Base-by-base conservation (phyloP, 30 jellyfish, hydroid and myxozoan species). In the Hydractinia symbiolongicarpus region DNA sequence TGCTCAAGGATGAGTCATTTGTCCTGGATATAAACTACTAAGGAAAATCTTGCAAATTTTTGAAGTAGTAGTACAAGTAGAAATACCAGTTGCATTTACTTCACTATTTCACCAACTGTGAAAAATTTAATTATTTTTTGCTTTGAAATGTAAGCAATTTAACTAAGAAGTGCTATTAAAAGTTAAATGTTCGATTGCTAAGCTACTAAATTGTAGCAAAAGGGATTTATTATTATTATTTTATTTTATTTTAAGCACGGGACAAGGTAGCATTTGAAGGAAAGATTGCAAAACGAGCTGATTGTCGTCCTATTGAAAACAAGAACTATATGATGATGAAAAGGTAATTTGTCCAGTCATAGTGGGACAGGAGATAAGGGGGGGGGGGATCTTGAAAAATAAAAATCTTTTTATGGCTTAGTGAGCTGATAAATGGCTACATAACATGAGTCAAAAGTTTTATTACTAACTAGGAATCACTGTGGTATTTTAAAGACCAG, bases 191-290 rank as follows among this genome's bases (percentile, higher is more conserved):
- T 2, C 44, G 44, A 30, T 64, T 13, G 74, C 19, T 13, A 7
- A n/a, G 4, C 74, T 6, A 13, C 40, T 64, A 6, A 13, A n/a
- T 64, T 64, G 9, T 64, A 6, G 19, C 19, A 6, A 64, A 13
- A 3, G 17, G 15, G 69, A 9, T 73, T 9, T 73, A 30, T 15
- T 9, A 73, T 73, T 13, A 1, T 15, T 75, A 50, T 9, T 54
- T 20, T n/a, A n/a, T 19, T 5, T 16, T 21, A 55, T 70, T 19
- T 72, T n/a, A 79, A n/a, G 87, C 61, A 19, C 84, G 83, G 5
- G 83, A 79, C 30, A 79, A 67, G 44, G n/a, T 84, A 60, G 95
- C 97, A 58, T 84, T 90, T 51, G 97, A 90, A 77, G 97, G 97
- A 60, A 85, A 76, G 82, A 82, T 90, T 50, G 89, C 72, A 9